Conservation (phyloP, 2,113 vertebrate genomes). For the Corydoras maculifer region DNA sequence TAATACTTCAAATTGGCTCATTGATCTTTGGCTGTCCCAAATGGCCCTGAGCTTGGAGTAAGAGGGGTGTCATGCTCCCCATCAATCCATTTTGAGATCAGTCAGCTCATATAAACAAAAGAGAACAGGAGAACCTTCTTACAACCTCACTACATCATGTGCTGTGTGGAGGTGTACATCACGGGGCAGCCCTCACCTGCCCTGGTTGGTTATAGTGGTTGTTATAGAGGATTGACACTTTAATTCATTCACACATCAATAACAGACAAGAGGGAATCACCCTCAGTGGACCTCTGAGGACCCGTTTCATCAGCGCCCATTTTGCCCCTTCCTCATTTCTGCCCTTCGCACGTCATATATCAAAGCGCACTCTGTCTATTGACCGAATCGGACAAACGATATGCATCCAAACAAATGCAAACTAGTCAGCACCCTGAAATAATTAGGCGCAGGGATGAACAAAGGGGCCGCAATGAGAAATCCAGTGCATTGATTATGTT, state of each 20-base stretch:
- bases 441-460: conserved; percentile 45
- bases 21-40: too few relatives aligned
- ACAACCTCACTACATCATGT: too few relatives aligned
- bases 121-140: too few relatives aligned
- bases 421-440: conserved; percentile 37
- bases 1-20: too few relatives aligned
- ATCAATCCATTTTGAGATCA: too few relatives aligned
- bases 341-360: conserved; percentile 35
- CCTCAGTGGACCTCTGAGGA: not conserved
- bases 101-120: too few relatives aligned
- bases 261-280: not conserved
- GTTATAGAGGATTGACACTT: too few relatives aligned
- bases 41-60: too few relatives aligned
- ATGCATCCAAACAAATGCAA: conserved; percentile 44
- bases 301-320: conserved; percentile 15
- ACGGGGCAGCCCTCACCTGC: too few relatives aligned
- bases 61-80: too few relatives aligned
- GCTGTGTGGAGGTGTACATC: too few relatives aligned
- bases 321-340: conserved; percentile 25
- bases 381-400: conserved; percentile 37
- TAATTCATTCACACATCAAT: not conserved
- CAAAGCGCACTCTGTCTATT: conserved; percentile 48
- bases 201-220: too few relatives aligned
- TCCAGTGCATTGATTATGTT: conserved; percentile 53
- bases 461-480: conserved; percentile 34